Conservation (phyloP, 1,140 invertebrate species). For the Bursaphelenchus mucronatus region DNA sequence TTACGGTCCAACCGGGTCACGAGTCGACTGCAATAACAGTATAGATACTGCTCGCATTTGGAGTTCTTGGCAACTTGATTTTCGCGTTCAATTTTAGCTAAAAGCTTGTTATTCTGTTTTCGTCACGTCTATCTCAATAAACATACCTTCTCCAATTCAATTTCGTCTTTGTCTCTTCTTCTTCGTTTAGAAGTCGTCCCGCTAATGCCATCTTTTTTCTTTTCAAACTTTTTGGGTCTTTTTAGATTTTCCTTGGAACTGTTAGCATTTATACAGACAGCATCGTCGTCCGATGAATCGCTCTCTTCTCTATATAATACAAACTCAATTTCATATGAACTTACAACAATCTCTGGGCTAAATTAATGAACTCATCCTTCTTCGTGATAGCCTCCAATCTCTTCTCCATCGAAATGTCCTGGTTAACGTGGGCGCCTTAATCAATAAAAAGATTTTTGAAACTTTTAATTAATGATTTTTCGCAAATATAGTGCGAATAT, state of each 20-base stretch:
- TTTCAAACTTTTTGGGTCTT: neutral
- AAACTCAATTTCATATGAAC: neutral
- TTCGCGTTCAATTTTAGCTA: constrained; percentile 33
- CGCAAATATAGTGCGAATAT: too few species aligned
- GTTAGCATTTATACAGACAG: neutral
- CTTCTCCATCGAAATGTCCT: constrained; percentile 1
- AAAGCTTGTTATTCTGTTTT: constrained; percentile 42
- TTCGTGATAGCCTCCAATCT: neutral
- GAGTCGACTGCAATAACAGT: constrained; percentile 38
- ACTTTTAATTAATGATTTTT: neutral
- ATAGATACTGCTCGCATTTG: constrained; percentile 53
- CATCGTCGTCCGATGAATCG: neutral
- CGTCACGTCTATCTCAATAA: constrained; percentile 24
- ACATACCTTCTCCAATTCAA: constrained; percentile 45
- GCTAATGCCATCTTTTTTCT: neutral
- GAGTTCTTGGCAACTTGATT: constrained; percentile 49
- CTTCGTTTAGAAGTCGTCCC: constrained; percentile 18
- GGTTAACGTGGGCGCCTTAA: neutral
- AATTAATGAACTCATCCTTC: neutral
- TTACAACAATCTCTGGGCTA: constrained; percentile 7
- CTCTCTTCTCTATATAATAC: constrained; percentile 5
- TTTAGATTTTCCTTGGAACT: neutral
- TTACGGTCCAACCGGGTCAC: constrained; percentile 38
- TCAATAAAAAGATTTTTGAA: neutral
- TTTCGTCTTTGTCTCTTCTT: constrained; percentile 42